A percentile compares a stretch with the other conserved stretches of the same genome.
phyloP scores from a whole-genome alignment of 2,113 vertebrate genomes.

The Cyphomyrus plagiostoma region DNA sequence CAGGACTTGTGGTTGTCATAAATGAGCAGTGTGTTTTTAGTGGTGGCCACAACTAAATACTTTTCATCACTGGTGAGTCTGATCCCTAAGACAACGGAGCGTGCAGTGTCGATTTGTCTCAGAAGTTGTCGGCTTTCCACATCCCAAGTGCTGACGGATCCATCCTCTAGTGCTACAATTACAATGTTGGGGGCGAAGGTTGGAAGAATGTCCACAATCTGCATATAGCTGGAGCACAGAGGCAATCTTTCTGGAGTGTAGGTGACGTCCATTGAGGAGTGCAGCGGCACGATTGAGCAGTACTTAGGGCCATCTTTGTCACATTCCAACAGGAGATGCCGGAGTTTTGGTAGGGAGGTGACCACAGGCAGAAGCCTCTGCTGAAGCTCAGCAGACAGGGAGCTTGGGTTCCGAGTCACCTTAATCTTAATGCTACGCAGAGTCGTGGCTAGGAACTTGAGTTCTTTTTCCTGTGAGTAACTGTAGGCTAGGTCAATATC shows the following conservation, averaged over 20 bases:
- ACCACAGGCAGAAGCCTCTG: conserved; percentile 92
- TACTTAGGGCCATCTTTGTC: conserved; percentile 98
- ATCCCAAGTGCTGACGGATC: conserved; percentile 96
- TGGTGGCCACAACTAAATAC: conserved; percentile 92
- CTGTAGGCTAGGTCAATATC: conserved; percentile 92
- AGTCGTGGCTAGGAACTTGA: conserved; percentile 89
- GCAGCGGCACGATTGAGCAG: conserved; percentile 93
- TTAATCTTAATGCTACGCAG: conserved; percentile 85
- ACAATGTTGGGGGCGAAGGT: conserved; percentile 86
- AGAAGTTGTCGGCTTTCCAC: conserved; percentile 84
- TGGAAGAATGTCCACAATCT: conserved; percentile 89
- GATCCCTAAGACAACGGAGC: conserved; percentile 88
- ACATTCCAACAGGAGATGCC: conserved; percentile 92
- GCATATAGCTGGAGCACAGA: conserved; percentile 84
- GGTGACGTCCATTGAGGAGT: conserved; percentile 95
- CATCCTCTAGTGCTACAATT: conserved; percentile 89
- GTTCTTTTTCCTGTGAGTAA: conserved; percentile 88
- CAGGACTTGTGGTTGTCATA: conserved; percentile 97
- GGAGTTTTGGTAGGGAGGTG: conserved; percentile 89
- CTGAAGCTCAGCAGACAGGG: conserved; percentile 89
- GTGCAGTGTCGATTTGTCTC: conserved; percentile 88
- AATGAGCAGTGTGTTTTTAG: conserved; percentile 91
- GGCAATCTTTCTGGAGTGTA: conserved; percentile 91
- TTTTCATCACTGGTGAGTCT: conserved; percentile 86
- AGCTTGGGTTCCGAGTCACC: conserved; percentile 81